Conservation (phyloP, 2,888 invertebrate genomes). For the Hemicrepidius hirtus region DNA sequence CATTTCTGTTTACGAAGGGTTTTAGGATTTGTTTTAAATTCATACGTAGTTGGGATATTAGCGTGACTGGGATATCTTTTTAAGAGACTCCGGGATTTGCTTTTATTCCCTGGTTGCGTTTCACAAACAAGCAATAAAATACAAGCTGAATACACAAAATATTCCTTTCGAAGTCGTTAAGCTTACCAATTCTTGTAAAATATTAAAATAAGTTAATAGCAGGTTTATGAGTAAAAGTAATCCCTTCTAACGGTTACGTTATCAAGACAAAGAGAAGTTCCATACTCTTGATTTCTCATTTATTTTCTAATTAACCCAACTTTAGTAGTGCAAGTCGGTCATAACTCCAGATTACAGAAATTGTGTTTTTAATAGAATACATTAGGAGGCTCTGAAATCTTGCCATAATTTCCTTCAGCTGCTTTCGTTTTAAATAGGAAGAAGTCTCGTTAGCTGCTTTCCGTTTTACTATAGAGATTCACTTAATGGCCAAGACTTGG, state of each 20-base stretch:
- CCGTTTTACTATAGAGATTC: conserved; percentile 26
- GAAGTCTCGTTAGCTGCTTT: conserved; percentile 18
- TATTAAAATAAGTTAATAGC: conserved; percentile 16
- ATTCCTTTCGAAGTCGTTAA: neutral
- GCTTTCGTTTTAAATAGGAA: conserved; percentile 22
- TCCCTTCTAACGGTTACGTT: conserved; percentile 8
- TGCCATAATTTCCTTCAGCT: conserved; percentile 34
- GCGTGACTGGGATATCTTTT: conserved; percentile 8
- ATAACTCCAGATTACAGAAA: conserved; percentile 40
- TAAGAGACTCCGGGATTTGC: neutral
- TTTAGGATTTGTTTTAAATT: conserved; percentile 4
- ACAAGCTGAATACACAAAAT: neutral
- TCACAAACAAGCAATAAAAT: conserved; percentile 1
- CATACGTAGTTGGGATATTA: neutral
- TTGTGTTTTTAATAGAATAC: conserved; percentile 44
- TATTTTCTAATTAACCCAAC: conserved; percentile 44
- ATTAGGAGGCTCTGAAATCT: conserved; percentile 29
- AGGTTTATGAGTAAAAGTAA: conserved; percentile 22
- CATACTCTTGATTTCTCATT: conserved; percentile 36
- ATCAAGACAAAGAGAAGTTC: conserved; percentile 36
- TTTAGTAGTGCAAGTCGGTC: conserved; percentile 41
- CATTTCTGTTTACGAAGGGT: neutral
- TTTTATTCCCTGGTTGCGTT: conserved; percentile 2
- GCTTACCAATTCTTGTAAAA: conserved; percentile 13
- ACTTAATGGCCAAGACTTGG: neutral